phyloP scores from a whole-genome alignment of 2,888 invertebrate genomes.

The Graphium colonna region DNA sequence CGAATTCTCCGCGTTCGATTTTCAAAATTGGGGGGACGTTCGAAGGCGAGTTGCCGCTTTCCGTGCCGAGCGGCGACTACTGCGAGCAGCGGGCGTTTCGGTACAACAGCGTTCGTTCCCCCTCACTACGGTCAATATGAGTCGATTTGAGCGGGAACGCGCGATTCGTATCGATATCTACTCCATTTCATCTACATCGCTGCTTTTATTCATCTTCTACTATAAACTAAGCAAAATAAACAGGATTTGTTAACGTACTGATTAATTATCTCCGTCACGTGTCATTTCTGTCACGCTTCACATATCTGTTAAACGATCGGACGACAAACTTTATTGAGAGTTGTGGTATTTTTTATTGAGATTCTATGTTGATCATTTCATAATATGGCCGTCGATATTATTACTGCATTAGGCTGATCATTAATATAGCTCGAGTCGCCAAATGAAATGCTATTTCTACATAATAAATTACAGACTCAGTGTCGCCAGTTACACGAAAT shows the following conservation, averaged over 20 bases:
- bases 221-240: not conserved
- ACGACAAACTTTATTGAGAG: conserved; percentile 30
- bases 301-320: conserved; percentile 20
- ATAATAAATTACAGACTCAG: no score
- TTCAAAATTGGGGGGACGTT: conserved; percentile 31
- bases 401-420: not conserved
- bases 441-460: not conserved
- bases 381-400: conserved; percentile 2
- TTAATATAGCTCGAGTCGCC: not conserved
- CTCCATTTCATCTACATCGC: not conserved
- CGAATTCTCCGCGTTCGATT: conserved; percentile 13
- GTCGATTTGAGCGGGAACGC: conserved; percentile 26
- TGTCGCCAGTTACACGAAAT: not conserved
- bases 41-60: conserved; percentile 45
- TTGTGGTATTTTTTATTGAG: conserved; percentile 24
- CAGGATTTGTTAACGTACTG: not conserved
- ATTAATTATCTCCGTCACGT: not conserved
- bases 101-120: conserved; percentile 51
- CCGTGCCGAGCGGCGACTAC: conserved; percentile 63
- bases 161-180: conserved; percentile 4
- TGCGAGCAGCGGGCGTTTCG: conserved; percentile 31
- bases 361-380: conserved; percentile 9
- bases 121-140: conserved; percentile 56
- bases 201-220: not conserved
- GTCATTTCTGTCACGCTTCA: not conserved